Base-by-base conservation (phyloP, 2,888 invertebrate genomes). In the Phortica magna region DNA sequence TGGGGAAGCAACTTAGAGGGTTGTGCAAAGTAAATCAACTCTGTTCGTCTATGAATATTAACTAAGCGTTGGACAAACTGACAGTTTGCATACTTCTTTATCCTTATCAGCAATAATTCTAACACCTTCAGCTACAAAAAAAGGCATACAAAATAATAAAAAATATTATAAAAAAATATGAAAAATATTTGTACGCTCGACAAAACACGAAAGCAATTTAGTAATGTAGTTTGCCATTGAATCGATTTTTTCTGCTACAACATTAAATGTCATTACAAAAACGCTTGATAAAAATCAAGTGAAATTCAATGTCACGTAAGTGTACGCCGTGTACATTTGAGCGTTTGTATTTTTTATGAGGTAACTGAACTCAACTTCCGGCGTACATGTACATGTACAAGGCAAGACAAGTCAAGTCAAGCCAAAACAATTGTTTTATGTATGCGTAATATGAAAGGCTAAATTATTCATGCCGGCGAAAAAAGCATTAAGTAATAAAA, bases 381-480 rank as follows among this genome's bases (percentile, higher is more conserved):
- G 61, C 22, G 61, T 61, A 31, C 31, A 1, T 3, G 3, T 2
- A 31, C 31, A n/a, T n/a, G 31, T 31, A 31, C 31, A 31, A 31
- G 31, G 31, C 31, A 31, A 4, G 31, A 4, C 31, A 31, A 31
- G 31, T 2, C 31, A 31, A 31, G 31, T 31, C 31, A 31, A 31
- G 31, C 31, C 31, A 31, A 31, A 31, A 31, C 31, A 31, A 31
- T 31, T 31, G 9, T 48, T 48, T 48, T 14, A 84, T 79, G 82
- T 80, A 79, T 73, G 74, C 78, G 78, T 79, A 79, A 76, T 82
- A 82, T 84, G 74, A 77, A 80, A 78, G 85, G 80, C 83, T 80
- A 78, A 82, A 78, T 79, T 77, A 82, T 82, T 81, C 78, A 80
- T 81, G 82, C 14, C 55, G 67, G 10, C 71, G 9, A 2, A 48